These are phyloP conservation scores for Herpailurus yagouaroundi DNA, from an alignment of 2,113 vertebrate species.

Conservation along the genomic window DNA sequence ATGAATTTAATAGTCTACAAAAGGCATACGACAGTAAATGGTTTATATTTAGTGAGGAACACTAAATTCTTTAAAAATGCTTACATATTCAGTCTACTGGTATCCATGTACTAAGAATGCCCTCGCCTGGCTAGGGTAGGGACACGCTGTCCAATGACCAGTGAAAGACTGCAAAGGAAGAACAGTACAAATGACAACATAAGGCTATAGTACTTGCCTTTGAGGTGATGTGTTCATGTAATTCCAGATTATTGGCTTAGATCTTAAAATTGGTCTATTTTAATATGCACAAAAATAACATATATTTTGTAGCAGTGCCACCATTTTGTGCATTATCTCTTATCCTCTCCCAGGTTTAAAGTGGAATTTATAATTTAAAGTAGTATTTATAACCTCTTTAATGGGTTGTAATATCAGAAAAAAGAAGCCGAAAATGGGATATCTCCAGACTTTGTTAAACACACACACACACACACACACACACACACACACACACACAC, in stretches of 20 bases:
- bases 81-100: slow-evolving; percentile 83
- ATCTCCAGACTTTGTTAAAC: background rate
- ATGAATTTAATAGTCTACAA: slow-evolving; percentile 92
- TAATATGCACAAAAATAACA: background rate
- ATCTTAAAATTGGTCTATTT: background rate
- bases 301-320: background rate
- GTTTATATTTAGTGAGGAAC: slow-evolving; percentile 84
- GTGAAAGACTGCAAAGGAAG: slow-evolving; percentile 90
- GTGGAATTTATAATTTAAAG: background rate
- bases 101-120: slow-evolving; percentile 81
- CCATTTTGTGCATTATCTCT: background rate
- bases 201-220: slow-evolving; percentile 92
- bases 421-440: background rate
- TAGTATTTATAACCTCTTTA: background rate
- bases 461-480: background rate
- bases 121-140: slow-evolving; percentile 92
- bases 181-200: slow-evolving; percentile 84
- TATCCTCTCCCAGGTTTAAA: background rate
- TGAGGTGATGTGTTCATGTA: slow-evolving; percentile 90
- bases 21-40: slow-evolving; percentile 86
- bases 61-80: slow-evolving; percentile 88
- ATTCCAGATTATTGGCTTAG: slow-evolving; percentile 84
- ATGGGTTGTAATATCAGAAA: background rate
- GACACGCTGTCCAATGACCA: slow-evolving; percentile 92
- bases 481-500: background rate